A percentile compares a stretch with the other conserved stretches of the same genome.
Conservation (phyloP, 2,113 vertebrate genomes). For the Ailurus styani region DNA sequence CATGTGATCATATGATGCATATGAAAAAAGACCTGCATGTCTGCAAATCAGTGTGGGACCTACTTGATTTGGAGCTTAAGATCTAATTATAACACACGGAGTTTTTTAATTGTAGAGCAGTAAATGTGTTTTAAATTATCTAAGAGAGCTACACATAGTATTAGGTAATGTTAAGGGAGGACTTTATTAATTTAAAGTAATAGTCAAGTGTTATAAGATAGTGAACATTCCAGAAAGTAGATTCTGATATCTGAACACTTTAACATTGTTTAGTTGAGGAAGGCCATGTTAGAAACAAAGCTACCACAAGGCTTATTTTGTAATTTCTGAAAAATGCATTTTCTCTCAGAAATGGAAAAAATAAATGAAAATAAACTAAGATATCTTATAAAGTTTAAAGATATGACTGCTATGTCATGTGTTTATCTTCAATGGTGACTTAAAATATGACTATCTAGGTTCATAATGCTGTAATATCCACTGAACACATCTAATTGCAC, state of each 20-base stretch:
- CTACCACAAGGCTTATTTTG: background rate
- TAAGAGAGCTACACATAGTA: background rate
- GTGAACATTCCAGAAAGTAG: background rate
- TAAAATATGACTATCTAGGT: background rate
- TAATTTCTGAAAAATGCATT: background rate
- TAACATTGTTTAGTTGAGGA: constrained; percentile 10
- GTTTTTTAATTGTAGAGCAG: background rate
- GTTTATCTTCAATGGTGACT: background rate
- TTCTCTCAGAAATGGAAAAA: constrained; percentile 24
- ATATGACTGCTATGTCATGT: background rate
- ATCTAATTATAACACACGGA: background rate
- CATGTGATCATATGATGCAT: background rate
- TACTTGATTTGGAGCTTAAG: background rate
- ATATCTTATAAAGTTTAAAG: background rate
- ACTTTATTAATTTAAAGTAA: constrained; percentile 18
- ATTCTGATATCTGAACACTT: constrained; percentile 16
- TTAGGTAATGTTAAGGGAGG: background rate
- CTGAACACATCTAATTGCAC: background rate
- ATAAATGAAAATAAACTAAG: constrained; percentile 18
- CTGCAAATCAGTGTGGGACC: background rate
- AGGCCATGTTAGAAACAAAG: background rate
- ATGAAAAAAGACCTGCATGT: background rate
- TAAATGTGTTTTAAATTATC: background rate
- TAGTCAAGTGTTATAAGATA: background rate
- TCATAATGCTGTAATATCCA: background rate